These are phyloP conservation scores for Crocallis elinguaria DNA, from an alignment of 2,888 invertebrate species.

Conservation along the genomic window DNA sequence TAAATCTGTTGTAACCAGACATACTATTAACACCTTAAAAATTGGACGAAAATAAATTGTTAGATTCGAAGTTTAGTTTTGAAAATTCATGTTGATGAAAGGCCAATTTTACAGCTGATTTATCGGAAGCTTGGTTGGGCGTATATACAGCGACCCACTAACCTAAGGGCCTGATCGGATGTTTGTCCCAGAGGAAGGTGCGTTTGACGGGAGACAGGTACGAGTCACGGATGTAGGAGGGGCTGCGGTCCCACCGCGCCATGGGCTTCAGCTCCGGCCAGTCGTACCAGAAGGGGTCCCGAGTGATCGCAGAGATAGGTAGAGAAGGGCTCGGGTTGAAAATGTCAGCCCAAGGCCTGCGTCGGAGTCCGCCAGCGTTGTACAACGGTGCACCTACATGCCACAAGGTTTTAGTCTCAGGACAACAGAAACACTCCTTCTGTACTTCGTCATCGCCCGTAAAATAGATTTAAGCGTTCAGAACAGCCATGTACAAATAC, in stretches of 20 bases:
- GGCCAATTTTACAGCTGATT: constrained; percentile 71
- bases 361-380: constrained; percentile 86
- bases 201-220: constrained; percentile 96
- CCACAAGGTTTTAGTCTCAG: constrained; percentile 66
- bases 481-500: constrained; percentile 30
- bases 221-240: constrained; percentile 93
- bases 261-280: constrained; percentile 92
- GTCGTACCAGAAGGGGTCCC: constrained; percentile 96
- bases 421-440: constrained; percentile 63
- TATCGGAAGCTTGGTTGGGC: constrained; percentile 53
- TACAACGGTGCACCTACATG: constrained; percentile 89
- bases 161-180: constrained; percentile 96
- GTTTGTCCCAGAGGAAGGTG: constrained; percentile 95
- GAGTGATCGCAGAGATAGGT: constrained; percentile 91
- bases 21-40: constrained; percentile 43
- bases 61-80: constrained; percentile 42
- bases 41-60: constrained; percentile 36
- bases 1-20: constrained; percentile 77
- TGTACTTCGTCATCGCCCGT: constrained; percentile 72
- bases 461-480: constrained; percentile 54
- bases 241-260: constrained; percentile 89
- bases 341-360: constrained; percentile 87
- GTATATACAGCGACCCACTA: constrained; percentile 85
- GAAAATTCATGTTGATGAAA: constrained; percentile 52
- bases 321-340: constrained; percentile 91